A percentile compares a stretch with the other conserved stretches of the same genome.
phyloP scores from a whole-genome alignment of 2,113 vertebrate species.

The Tringa solitaria region DNA sequence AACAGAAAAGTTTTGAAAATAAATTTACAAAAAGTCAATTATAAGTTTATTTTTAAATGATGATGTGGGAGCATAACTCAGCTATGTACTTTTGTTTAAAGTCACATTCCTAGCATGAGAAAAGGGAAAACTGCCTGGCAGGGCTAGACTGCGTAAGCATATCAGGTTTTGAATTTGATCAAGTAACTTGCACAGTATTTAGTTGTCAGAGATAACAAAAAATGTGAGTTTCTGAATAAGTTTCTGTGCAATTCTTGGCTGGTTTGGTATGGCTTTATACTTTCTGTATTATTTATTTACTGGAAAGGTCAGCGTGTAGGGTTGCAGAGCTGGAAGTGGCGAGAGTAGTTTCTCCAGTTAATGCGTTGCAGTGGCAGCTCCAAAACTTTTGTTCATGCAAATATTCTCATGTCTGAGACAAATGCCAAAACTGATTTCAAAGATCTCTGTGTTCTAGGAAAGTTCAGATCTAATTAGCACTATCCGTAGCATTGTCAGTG shows the following conservation, averaged over 20 bases:
- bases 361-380: not conserved
- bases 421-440: not conserved
- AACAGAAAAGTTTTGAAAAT: not conserved
- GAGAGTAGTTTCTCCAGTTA: not conserved
- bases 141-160: not conserved
- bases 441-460: not conserved
- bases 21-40: not conserved
- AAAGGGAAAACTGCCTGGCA: not conserved
- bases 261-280: not conserved
- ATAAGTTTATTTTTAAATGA: not conserved
- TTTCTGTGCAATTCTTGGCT: not conserved
- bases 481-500: not conserved
- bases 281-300: not conserved
- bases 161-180: not conserved
- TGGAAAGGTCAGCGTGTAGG: not conserved
- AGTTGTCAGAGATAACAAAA: not conserved
- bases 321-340: not conserved
- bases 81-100: not conserved
- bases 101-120: not conserved
- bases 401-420: not conserved
- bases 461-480: not conserved
- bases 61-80: not conserved
- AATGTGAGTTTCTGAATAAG: not conserved
- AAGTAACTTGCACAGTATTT: not conserved
- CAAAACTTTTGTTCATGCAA: not conserved